Evolutionary conservation across 1,140 invertebrate species (phyloP), one percentile per base, ranked within the genome.

Genomic region (Scaptomyza graminum): DNA sequence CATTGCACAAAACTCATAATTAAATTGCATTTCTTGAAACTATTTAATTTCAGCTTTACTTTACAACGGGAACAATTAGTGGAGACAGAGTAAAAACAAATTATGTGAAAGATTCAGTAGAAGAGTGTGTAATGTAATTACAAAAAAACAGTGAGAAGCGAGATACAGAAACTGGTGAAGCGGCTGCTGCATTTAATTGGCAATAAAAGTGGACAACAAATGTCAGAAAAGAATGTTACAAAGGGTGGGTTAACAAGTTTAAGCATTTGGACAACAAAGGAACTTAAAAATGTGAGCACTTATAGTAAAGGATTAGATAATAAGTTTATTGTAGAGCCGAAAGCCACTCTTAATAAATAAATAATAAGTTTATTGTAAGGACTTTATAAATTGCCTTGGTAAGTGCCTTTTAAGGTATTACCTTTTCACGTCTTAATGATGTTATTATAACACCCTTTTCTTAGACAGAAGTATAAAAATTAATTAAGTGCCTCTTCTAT

Each of bases 191-290:
- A 73, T 80, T 89, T 89, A 88, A 90, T 88, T 84, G 80, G 52
- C 79, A 88, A 89, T 88, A 79, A 89, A 88, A 89, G 74, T 76
- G 83, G 67, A 66, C 83, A 83, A 66, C 75, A 73, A 82, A 76
- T 70, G 74, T 61, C 55, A 54, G 37, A 52, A 49, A 51, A 28
- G 49, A 66, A 34, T 34, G 57, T 43, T 18, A 28, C 34, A 28
- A 51, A 50, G 43, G 46, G 57, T 51, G 41, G 44, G 25, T 16
- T 11, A 15, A 31, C 0, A 22, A 55, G 18, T 31, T 22, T 13
- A 9, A 12, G 6, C 11, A 9, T 13, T 51, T 46, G 3, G 43
- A 3, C 15, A 16, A 46, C 15, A 46, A 46, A 46, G 5, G 7
- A 9, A 16, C 8, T 46, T 12, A 15, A 37, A 44, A 9, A 46